Evolutionary conservation across 2,888 invertebrate genomes (phyloP), one percentile per base, ranked within the genome.

Genomic region (Chymomyza procnemis): DNA sequence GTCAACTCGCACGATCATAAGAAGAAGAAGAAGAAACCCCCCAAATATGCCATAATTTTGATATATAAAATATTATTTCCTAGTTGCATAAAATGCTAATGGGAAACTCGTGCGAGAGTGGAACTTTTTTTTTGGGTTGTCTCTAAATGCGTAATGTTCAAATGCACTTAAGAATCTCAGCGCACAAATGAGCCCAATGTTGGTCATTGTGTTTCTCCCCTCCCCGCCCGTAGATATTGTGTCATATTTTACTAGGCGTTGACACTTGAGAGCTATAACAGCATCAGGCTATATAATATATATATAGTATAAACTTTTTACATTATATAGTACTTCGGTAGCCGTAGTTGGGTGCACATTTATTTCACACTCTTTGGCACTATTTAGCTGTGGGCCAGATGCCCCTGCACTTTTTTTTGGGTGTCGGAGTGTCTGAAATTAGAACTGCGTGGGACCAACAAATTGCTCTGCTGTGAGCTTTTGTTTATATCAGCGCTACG

Each of bases 391-490:
- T n/a, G 12, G 34, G 34, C 34, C 12, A 41, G 34, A 41, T 2
- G 34, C 34, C 34, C 34, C 34, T 48, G 61, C 57, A 66, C 63
- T 69, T 62, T 63, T 61, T 69, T 62, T 63, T 61, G 56, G 59
- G 50, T 50, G 58, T 47, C 16, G 60, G 46, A 30, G 52, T 55
- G 58, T 55, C 64, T 68, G 82, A 79, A 84, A 86, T 71, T 66
- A 57, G 74, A 85, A 71, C 72, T 73, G 82, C 83, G 87, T 84
- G 87, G 85, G 83, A 81, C 68, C 67, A 68, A 50, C 56, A 57
- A 50, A 56, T 26, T 61, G 46, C 41, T 22, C 41, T 56, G 41
- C 57, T 22, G 14, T 14, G 26, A n/a, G 26, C 60, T 18, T 26
- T 47, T 50, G 18, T 18, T 16, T 48, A 54, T 22, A 60, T 56